phyloP scores from a whole-genome alignment of 2,888 invertebrate genomes.

The Polyommatus icarus region DNA sequence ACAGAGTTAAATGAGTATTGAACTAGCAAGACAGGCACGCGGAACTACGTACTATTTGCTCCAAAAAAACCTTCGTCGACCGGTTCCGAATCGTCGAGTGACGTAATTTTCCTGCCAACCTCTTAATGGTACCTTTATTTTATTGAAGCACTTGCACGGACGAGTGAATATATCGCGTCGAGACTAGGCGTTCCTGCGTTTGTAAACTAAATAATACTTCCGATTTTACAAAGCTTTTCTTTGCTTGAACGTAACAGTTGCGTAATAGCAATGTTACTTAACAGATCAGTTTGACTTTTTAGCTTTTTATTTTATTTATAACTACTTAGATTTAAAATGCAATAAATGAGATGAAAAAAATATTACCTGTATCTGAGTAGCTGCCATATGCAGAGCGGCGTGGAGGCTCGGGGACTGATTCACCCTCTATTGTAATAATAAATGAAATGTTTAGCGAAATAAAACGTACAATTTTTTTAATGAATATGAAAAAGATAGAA shows the following conservation, averaged over 20 bases:
- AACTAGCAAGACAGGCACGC: constrained; percentile 6
- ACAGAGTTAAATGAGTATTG: not conserved
- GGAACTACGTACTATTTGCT: constrained; percentile 58
- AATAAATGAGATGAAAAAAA: constrained; percentile 38
- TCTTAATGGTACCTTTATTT: constrained; percentile 18
- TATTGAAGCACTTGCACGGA: not conserved
- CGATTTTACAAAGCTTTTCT: not conserved
- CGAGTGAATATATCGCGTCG: not conserved
- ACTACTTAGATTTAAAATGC: constrained; percentile 1
- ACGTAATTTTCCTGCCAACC: constrained; percentile 26
- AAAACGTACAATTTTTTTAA: not conserved
- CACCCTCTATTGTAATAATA: constrained; percentile 79
- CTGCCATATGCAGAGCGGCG: constrained; percentile 80
- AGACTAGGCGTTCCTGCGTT: not conserved
- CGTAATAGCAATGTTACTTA: constrained; percentile 8
- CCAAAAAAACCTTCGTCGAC: constrained; percentile 61
- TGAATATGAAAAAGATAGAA: not conserved
- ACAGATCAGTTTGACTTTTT: not conserved
- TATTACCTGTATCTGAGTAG: constrained; percentile 81
- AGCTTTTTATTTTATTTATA: not conserved
- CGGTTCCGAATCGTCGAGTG: constrained; percentile 27
- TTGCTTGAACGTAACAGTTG: not conserved
- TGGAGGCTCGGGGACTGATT: constrained; percentile 82
- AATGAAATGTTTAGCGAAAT: constrained; percentile 36
- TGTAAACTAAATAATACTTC: not conserved